A percentile compares a stretch with the other conserved stretches of the same genome.
phyloP scores from a whole-genome alignment of 2,113 vertebrate genomes.

The Cephalophus harveyi region DNA sequence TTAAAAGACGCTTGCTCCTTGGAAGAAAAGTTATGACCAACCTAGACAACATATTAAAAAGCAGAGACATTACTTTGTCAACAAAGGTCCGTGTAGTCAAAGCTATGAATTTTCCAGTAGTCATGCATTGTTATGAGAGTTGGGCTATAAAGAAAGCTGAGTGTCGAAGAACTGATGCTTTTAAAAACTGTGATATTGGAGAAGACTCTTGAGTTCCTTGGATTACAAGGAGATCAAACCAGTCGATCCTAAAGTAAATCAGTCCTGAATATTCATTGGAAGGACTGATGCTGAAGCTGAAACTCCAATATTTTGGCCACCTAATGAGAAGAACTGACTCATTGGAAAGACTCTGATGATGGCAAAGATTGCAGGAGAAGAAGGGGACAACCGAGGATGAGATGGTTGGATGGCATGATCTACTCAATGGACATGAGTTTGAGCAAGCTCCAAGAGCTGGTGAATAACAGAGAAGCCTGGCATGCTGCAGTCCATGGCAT shows the following conservation, averaged over 20 bases:
- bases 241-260: background rate
- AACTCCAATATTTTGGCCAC: background rate
- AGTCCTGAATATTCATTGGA: background rate
- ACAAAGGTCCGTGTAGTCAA: background rate
- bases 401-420: background rate
- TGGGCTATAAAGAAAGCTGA: background rate
- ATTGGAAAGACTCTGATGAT: background rate
- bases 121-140: background rate
- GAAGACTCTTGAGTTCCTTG: background rate
- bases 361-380: background rate
- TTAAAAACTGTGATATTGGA: background rate
- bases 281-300: background rate
- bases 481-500: background rate
- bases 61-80: background rate
- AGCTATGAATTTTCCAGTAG: background rate
- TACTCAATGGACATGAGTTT: background rate
- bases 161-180: fast-evolving
- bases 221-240: background rate
- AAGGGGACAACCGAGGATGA: background rate
- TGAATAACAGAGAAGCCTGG: background rate
- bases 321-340: background rate
- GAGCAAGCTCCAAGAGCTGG: background rate
- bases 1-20: background rate
- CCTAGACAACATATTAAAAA: background rate
- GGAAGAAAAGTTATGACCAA: background rate